Conservation (phyloP, 2,113 vertebrate genomes). For the Gadus chalcogrammus region DNA sequence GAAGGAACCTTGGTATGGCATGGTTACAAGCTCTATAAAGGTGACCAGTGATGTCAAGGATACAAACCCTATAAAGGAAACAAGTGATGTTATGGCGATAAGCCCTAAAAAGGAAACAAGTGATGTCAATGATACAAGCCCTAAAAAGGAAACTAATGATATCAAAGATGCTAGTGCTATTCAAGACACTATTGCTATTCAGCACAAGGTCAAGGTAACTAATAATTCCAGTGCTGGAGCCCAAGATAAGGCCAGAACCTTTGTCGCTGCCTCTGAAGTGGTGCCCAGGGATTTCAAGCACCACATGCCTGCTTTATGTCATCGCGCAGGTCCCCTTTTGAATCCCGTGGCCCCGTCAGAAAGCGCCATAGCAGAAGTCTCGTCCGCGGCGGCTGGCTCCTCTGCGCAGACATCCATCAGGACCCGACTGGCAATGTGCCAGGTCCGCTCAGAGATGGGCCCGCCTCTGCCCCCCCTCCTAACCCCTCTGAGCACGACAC, state of each 20-base stretch:
- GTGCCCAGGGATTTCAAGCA: neutral
- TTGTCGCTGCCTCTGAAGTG: neutral
- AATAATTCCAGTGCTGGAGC: neutral
- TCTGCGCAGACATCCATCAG: slow-evolving; percentile 53
- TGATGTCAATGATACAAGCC: neutral
- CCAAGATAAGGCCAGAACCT: neutral
- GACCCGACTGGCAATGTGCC: slow-evolving; percentile 58
- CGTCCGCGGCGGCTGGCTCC: slow-evolving; percentile 34
- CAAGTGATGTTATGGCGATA: slow-evolving; percentile 20
- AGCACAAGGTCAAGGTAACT: too few species aligned
- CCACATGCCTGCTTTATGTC: slow-evolving; percentile 11
- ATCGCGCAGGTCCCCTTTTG: slow-evolving; percentile 24
- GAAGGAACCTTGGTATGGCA: too few species aligned
- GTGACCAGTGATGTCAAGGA: neutral
- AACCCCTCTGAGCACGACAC: slow-evolving; percentile 78
- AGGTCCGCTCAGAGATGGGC: slow-evolving; percentile 84
- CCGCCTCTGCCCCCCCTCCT: slow-evolving; percentile 85
- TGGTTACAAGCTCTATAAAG: neutral
- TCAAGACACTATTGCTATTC: too few species aligned
- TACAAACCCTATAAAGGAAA: neutral
- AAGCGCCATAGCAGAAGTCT: neutral
- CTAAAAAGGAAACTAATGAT: slow-evolving; percentile 9
- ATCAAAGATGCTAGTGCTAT: too few species aligned
- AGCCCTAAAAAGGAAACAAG: neutral
- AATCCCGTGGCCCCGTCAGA: neutral